Evolutionary conservation across 2,888 invertebrate genomes (phyloP).

Genomic region (Morpho achilles): DNA sequence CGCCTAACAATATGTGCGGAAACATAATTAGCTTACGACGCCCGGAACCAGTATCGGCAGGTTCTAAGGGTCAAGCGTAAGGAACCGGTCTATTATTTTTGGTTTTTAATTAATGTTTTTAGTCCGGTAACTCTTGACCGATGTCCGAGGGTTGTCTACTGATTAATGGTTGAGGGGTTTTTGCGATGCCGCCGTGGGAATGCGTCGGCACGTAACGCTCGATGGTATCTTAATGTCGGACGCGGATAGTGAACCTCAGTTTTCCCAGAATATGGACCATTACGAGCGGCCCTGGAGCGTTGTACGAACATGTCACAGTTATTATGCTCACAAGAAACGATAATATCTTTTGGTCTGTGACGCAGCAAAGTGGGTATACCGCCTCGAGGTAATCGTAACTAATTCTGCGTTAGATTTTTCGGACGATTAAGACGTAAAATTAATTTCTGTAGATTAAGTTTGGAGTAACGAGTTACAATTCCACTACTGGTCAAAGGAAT

Average conservation of each 20-base stretch:
- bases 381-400: conserved; percentile 47
- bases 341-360: conserved; percentile 66
- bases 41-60: conserved; percentile 39
- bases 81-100: conserved; percentile 64
- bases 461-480: too few species aligned
- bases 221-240: conserved; percentile 68
- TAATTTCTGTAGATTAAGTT: conserved; percentile 15
- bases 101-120: conserved; percentile 73
- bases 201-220: conserved; percentile 41
- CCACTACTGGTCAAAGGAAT: too few species aligned
- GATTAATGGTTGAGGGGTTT: conserved; percentile 42
- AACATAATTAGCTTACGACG: conserved; percentile 74
- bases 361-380: conserved; percentile 54
- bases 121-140: conserved; percentile 61
- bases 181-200: conserved; percentile 68
- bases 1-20: conserved; percentile 71
- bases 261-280: conserved; percentile 73
- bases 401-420: conserved; percentile 53
- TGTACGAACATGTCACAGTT: conserved; percentile 76
- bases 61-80: conserved; percentile 50
- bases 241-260: conserved; percentile 53
- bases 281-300: conserved; percentile 63
- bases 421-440: conserved; percentile 44
- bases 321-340: conserved; percentile 73
- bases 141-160: conserved; percentile 53